Percentiles rank a stretch among this genome's conserved stretches.
These are phyloP conservation scores for Willisornis vidua DNA, from an alignment of 2,113 vertebrate genomes.

Conservation along the genomic window DNA sequence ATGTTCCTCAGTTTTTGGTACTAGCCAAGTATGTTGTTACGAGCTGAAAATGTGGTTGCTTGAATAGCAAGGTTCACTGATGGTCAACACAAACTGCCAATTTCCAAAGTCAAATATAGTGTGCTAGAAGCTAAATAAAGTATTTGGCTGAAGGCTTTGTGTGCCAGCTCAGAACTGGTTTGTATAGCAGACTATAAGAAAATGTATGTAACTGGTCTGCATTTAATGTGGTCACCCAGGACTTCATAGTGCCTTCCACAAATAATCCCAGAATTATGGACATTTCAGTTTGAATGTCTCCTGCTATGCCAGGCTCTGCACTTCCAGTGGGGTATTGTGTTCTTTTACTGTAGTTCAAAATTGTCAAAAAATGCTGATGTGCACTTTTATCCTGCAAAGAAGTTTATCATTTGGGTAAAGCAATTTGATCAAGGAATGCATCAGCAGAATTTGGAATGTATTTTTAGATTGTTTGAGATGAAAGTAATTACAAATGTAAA, in stretches of 20 bases:
- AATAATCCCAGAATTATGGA: background rate
- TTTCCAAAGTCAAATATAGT: slow-evolving; percentile 46
- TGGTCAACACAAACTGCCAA: slow-evolving; percentile 10
- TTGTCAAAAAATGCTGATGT: background rate
- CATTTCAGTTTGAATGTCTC: background rate
- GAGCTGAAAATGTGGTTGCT: slow-evolving; percentile 26
- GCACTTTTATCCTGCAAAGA: background rate
- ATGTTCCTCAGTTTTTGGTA: background rate
- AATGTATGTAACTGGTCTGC: slow-evolving; percentile 4
- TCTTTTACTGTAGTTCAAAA: background rate
- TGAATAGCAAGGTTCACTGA: slow-evolving; percentile 38
- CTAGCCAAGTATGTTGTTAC: background rate
- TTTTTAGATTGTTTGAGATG: background rate
- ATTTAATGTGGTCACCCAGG: slow-evolving; percentile 13
- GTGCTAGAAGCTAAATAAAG: slow-evolving; percentile 39
- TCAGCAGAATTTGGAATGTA: background rate
- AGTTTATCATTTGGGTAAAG: background rate
- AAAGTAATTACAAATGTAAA: background rate
- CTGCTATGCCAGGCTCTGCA: background rate
- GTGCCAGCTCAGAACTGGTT: slow-evolving; percentile 39
- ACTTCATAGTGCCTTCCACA: background rate
- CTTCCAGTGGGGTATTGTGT: background rate
- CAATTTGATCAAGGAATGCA: background rate
- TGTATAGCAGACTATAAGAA: slow-evolving; percentile 17
- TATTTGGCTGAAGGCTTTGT: slow-evolving; percentile 1